Conservation (phyloP, 1,140 invertebrate genomes). For the Philopotamus ludificatus region DNA sequence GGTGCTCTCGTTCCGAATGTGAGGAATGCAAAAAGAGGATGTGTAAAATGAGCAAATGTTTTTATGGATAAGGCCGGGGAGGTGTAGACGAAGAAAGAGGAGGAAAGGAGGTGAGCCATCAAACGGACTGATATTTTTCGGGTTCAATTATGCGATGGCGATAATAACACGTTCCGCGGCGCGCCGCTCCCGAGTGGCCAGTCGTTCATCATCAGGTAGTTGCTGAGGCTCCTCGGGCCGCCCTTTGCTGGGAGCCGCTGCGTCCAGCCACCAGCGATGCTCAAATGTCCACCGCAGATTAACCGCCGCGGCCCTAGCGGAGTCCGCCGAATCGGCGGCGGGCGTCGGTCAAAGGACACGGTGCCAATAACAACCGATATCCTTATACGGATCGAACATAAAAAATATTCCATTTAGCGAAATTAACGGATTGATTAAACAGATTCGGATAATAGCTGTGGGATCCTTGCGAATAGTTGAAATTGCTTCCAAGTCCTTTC, state of each 20-base stretch:
- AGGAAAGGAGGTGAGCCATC: conserved; percentile 25
- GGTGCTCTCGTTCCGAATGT: conserved; percentile 26
- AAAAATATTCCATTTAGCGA: no score
- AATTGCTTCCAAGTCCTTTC: no score
- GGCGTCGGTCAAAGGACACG: background rate
- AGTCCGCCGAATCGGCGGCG: background rate
- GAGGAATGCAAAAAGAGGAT: conserved; percentile 21
- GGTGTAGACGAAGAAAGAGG: conserved; percentile 10
- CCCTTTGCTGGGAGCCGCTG: conserved; percentile 17
- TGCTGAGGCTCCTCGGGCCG: conserved; percentile 15
- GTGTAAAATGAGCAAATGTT: background rate
- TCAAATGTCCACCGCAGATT: background rate
- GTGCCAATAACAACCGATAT: no score
- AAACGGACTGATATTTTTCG: conserved; percentile 37
- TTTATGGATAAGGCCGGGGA: conserved; percentile 9
- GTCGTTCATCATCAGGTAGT: conserved; percentile 38
- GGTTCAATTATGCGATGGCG: conserved; percentile 40
- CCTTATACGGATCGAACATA: no score
- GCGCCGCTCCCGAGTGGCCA: conserved; percentile 27
- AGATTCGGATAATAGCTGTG: no score
- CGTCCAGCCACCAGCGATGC: background rate
- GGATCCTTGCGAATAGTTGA: no score
- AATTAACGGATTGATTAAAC: no score
- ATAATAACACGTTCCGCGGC: conserved; percentile 40
- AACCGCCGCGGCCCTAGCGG: background rate